Base-by-base conservation (phyloP, 2,888 invertebrate species). In the Gibbula magus region DNA sequence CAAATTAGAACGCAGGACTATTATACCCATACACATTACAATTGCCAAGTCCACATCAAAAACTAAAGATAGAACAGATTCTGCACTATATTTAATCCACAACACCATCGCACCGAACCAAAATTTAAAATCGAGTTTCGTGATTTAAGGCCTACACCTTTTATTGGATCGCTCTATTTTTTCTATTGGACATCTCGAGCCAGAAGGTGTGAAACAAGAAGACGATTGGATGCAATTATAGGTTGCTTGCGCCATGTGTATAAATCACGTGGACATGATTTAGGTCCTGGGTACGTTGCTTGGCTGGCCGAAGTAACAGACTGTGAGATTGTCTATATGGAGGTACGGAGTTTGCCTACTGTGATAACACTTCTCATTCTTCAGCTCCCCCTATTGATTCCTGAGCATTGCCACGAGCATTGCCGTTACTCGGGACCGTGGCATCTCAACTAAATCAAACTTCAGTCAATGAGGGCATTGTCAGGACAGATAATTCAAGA, bases 251-350 rank as follows among this genome's bases (percentile, higher is more conserved):
- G 29, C 22, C 29, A 29, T 16, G 29, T 61, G 18, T 25, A 61
- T 61, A 61, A 61, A 61, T 61, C 61, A 61, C 29, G 22, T 13
- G 61, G 61, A 29, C 29, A 18, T 29, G 29, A 61, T 25, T 29
- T 61, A 61, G 29, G 61, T 61, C 25, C 61, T 61, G 16, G 29
- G 61, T 25, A 10, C 61, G 2, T 3, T 25, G 61, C 61, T 61
- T 61, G 25, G 25, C 61, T 29, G 61, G 61, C n/a, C 10, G 25
- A 25, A 61, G 61, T 32, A 61, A 18, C 61, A 61, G 29, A 25
- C 61, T 61, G 61, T 61, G 61, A 61, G 61, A 61, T 61, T 61
- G 25, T 61, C 25, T 61, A 61, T n/a, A 29, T 61, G 61, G 29
- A 22, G 29, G 25, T 32, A 61, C 25, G 45, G 45, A 45, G 45